phyloP scores from a whole-genome alignment of 2,888 invertebrate species.

The Coelinius sp. region DNA sequence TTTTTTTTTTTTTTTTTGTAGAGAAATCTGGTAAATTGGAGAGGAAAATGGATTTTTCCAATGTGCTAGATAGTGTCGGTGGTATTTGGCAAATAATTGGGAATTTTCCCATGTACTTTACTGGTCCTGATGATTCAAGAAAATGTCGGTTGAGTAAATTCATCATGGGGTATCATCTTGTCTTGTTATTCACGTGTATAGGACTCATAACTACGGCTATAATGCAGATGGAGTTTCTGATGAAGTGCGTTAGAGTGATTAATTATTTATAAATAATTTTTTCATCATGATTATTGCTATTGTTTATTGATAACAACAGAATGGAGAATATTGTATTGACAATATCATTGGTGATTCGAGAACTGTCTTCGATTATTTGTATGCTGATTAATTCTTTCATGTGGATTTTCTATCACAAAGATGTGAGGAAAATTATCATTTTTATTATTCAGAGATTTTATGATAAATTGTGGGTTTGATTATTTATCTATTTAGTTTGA shows the following conservation, averaged over 20 bases:
- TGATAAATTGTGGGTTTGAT: background rate
- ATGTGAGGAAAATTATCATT: conserved; percentile 35
- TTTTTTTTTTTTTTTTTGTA: background rate
- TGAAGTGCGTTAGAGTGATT: background rate
- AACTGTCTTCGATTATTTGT: conserved; percentile 21
- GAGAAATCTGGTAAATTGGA: background rate
- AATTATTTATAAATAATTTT: background rate
- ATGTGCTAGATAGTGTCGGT: conserved; percentile 32
- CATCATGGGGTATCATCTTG: conserved; percentile 22
- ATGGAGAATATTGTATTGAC: background rate
- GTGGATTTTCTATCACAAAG: conserved; percentile 32
- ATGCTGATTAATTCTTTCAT: conserved; percentile 27
- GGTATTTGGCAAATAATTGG: conserved; percentile 41
- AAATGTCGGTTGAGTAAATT: conserved; percentile 37
- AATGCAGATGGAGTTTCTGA: background rate
- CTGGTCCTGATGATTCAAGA: background rate
- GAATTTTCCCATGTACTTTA: conserved; percentile 37
- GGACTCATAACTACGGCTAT: background rate
- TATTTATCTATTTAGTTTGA: conserved; percentile 12
- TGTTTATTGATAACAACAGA: background rate
- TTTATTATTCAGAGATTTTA: background rate
- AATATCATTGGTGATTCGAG: conserved; percentile 29
- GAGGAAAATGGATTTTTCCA: conserved; percentile 30
- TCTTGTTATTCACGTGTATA: background rate
- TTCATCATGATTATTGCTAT: background rate